These are phyloP conservation scores for Podilymbus podiceps DNA, from an alignment of 2,113 vertebrate genomes.

Conservation along the genomic window DNA sequence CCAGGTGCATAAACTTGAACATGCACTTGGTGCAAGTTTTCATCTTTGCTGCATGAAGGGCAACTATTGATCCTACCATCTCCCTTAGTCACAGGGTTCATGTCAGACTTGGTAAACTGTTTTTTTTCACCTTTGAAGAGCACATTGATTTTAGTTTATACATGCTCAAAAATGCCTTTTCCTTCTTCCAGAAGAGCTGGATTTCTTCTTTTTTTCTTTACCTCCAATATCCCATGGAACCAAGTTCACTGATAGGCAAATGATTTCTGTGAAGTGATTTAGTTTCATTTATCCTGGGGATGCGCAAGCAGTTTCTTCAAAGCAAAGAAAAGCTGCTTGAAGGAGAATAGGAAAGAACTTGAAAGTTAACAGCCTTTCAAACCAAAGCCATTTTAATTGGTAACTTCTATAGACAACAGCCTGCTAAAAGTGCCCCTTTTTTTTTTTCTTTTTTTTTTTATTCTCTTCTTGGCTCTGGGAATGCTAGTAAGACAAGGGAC, in stretches of 20 bases:
- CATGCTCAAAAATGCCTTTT: neutral
- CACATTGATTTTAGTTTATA: slow-evolving; percentile 68
- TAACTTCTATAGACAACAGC: neutral
- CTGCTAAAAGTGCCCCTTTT: too few relatives aligned
- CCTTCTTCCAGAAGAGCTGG: neutral
- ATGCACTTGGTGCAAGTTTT: neutral
- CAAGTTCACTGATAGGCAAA: neutral
- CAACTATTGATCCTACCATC: slow-evolving; percentile 30
- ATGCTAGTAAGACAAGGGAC: neutral
- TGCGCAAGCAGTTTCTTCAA: neutral
- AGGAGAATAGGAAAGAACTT: neutral
- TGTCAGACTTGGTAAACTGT: slow-evolving; percentile 45
- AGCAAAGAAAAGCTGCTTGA: neutral
- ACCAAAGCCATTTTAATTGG: neutral
- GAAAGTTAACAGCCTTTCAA: neutral
- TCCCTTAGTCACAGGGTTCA: neutral
- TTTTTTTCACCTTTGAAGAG: slow-evolving; percentile 62
- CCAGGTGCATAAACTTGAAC: neutral
- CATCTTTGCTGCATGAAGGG: neutral
- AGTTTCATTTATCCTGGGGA: neutral
- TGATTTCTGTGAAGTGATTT: slow-evolving; percentile 5
- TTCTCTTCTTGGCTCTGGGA: neutral
- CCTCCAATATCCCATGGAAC: neutral
- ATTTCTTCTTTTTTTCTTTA: neutral
- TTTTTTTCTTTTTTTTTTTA: neutral